A percentile compares a stretch with the other conserved stretches of the same genome.
phyloP scores from a whole-genome alignment of 2,113 vertebrate species.

The Scatophagus argus region DNA sequence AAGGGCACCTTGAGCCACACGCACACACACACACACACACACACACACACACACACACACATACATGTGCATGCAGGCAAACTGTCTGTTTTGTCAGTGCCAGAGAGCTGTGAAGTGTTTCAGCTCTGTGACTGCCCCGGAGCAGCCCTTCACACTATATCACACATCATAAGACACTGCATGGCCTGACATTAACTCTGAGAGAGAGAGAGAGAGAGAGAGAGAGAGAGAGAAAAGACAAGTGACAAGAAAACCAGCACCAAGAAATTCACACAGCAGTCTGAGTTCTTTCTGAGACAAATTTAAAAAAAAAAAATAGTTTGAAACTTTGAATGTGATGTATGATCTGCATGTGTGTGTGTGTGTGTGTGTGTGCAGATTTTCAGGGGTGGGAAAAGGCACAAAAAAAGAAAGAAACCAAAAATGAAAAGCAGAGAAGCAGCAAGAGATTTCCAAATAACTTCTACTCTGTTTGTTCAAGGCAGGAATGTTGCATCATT shows the following conservation, averaged over 20 bases:
- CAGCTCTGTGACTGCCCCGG: slow-evolving; percentile 40
- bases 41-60: neutral
- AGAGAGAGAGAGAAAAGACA: neutral
- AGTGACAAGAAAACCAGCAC: neutral
- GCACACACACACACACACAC: slow-evolving; percentile 10
- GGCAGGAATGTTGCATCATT: too few relatives aligned
- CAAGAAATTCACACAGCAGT: neutral
- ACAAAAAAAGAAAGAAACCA: too few relatives aligned
- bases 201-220: neutral
- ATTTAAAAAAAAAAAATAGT: neutral
- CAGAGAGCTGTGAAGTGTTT: slow-evolving; percentile 26
- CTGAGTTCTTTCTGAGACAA: neutral
- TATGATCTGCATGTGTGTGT: too few relatives aligned
- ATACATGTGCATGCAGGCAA: slow-evolving; percentile 1
- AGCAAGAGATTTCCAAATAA: too few relatives aligned
- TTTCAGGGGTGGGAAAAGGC: too few relatives aligned
- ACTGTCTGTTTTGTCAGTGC: slow-evolving; percentile 17
- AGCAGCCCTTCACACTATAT: slow-evolving; percentile 44
- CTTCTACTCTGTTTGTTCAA: too few relatives aligned
- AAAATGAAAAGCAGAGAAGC: too few relatives aligned
- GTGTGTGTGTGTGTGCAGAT: too few relatives aligned
- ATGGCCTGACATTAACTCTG: slow-evolving; percentile 29
- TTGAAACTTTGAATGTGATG: too few relatives aligned
- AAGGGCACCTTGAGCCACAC: slow-evolving; percentile 14
- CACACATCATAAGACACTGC: slow-evolving; percentile 44